Conservation (phyloP, 1,140 invertebrate genomes). For the Scaptomyza hsui region DNA sequence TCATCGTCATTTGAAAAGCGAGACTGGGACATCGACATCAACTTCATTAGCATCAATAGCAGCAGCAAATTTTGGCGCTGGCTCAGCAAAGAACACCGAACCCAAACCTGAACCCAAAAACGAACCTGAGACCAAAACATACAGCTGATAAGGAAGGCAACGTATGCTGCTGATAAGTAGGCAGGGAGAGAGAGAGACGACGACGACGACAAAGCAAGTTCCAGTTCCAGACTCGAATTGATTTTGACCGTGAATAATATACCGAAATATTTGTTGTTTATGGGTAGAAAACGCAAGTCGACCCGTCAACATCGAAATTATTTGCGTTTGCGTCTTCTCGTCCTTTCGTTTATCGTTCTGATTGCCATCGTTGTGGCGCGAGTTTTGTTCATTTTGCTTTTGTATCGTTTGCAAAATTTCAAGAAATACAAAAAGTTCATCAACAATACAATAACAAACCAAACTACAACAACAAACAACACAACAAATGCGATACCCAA, state of each 20-base stretch:
- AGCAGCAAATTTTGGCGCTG: conserved; percentile 47
- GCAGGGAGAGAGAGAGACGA: no score
- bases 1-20: conserved; percentile 32
- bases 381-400: conserved; percentile 80
- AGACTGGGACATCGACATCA: conserved; percentile 46
- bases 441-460: conserved; percentile 23
- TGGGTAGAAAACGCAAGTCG: conserved; percentile 83
- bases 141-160: conserved; percentile 66
- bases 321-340: conserved; percentile 83
- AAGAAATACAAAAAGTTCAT: conserved; percentile 74
- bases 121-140: conserved; percentile 13
- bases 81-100: conserved; percentile 41
- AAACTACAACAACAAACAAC: conserved; percentile 18
- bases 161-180: conserved; percentile 54
- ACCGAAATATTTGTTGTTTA: conserved; percentile 75
- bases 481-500: conserved; percentile 38
- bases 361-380: conserved; percentile 79
- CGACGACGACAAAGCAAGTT: no score
- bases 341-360: conserved; percentile 80
- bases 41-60: conserved; percentile 33
- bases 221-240: conserved; percentile 25
- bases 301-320: conserved; percentile 83
- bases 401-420: conserved; percentile 82
- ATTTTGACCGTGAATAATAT: conserved; percentile 54
- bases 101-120: conserved; percentile 15